phyloP scores from a whole-genome alignment of 2,888 invertebrate genomes.

The Caenorhabditis sp. region DNA sequence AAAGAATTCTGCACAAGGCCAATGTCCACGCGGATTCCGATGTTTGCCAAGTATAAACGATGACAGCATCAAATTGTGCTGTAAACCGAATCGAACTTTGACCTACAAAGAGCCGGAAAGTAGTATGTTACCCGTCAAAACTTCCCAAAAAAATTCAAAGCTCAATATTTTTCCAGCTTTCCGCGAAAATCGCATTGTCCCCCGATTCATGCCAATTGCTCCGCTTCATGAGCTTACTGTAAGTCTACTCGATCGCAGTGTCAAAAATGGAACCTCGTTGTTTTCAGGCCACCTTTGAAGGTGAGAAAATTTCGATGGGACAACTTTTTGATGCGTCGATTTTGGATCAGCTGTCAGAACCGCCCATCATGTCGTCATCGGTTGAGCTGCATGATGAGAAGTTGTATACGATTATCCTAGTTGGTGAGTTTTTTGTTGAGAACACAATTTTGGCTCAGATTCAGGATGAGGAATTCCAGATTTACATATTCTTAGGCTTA shows the following conservation, averaged over 20 bases:
- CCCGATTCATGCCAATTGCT: slow-evolving; percentile 40
- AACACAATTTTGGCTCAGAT: too few species aligned
- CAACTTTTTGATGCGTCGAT: slow-evolving; percentile 40
- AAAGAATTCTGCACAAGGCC: slow-evolving; percentile 17
- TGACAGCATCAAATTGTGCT: slow-evolving; percentile 41
- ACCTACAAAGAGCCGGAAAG: slow-evolving; percentile 48
- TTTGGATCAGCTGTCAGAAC: slow-evolving; percentile 28
- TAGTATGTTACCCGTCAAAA: slow-evolving; percentile 17
- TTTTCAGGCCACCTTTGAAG: slow-evolving; percentile 40
- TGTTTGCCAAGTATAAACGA: slow-evolving; percentile 40
- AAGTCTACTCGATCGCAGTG: too few species aligned
- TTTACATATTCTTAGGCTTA: too few species aligned
- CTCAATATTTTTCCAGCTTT: slow-evolving; percentile 39
- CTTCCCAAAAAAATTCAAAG: background rate
- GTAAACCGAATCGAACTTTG: slow-evolving; percentile 42
- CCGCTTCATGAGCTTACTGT: slow-evolving; percentile 37
- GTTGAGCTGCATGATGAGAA: slow-evolving; percentile 37
- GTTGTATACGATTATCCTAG: slow-evolving; percentile 42
- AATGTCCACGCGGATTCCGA: slow-evolving; percentile 45
- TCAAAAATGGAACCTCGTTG: background rate
- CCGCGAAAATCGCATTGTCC: slow-evolving; percentile 51
- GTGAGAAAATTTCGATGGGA: slow-evolving; percentile 37
- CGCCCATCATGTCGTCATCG: slow-evolving; percentile 34
- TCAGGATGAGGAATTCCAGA: too few species aligned
- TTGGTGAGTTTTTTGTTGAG: slow-evolving; percentile 42